Base-by-base conservation (phyloP, 92 coral and sea anemone genomes). In the Ricordea florida region DNA sequence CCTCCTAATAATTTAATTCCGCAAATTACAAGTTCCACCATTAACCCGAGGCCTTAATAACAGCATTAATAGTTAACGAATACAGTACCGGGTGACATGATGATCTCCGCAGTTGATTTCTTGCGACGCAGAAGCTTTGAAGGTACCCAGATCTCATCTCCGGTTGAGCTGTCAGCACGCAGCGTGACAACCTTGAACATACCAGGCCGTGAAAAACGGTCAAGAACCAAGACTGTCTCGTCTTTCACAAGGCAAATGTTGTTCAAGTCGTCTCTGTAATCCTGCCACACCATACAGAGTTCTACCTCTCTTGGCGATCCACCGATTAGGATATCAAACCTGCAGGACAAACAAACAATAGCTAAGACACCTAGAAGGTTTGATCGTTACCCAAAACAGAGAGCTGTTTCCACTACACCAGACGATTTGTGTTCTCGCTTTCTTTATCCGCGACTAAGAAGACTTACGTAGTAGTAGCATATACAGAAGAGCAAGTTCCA, bases 131-230 rank as follows among this genome's bases (percentile, higher is more conserved):
- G 72, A 32, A 87, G 59, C 7, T 60, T 69, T 35, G 89, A 68
- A 27, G 97, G 97, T 3, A 91, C 93, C 97, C 93, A 91, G 30
- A 91, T 78, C 68, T 91, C 97, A 56, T 87, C 78, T 29, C 90
- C 97, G 29, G 58, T 87, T 7, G 97, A 91, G 10, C 97, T 93
- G 62, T 91, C 97, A 5, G 88, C 58, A 13, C 79, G 71, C 49
- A 91, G 57, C 49, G 69, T 83, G 57, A 91, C 90, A 1, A 91
- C 93, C 47, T 79, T 87, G 85, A 74, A 83, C 97, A 91, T 91
- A 18, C 88, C 93, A 18, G 93, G 88, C 16, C 73, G 79, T n/a
- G 93, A 91, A 9, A 87, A 43, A 18, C 81, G 73, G 66, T 91
- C 97, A 10, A 91, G 64, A 8, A 91, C 93, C 44, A 91, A 62